These are phyloP conservation scores for Sebastes trivittatus DNA, from an alignment of 2,797 vertebrate species.

Conservation along the genomic window DNA sequence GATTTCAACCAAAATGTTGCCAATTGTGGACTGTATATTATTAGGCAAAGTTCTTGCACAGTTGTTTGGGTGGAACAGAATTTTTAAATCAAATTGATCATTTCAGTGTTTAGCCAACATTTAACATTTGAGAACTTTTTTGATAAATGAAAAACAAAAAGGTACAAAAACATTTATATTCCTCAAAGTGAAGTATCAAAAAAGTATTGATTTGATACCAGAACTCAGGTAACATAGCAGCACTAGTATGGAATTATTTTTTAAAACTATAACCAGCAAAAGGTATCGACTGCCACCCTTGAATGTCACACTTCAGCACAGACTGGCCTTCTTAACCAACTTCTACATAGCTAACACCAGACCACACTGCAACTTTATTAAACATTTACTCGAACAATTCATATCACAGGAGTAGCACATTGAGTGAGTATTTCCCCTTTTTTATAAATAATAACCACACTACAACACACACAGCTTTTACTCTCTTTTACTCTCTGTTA, in stretches of 20 bases:
- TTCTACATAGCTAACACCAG: background rate
- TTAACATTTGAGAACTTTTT: background rate
- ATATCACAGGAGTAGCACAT: background rate
- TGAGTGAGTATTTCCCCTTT: background rate
- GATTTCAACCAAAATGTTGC: too few species aligned
- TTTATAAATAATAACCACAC: background rate
- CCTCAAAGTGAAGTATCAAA: background rate
- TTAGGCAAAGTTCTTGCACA: background rate
- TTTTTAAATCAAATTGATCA: background rate
- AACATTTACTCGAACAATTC: background rate
- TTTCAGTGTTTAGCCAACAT: background rate
- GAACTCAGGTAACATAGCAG: background rate
- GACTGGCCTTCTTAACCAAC: background rate
- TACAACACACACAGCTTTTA: background rate
- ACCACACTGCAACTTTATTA: too few species aligned
- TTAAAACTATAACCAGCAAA: background rate
- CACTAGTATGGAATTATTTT: background rate
- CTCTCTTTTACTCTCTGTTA: background rate
- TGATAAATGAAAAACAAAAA: background rate
- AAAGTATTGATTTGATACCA: background rate
- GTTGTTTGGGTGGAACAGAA: background rate
- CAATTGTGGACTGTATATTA: background rate
- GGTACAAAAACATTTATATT: background rate
- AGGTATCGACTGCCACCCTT: background rate
- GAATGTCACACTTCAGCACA: background rate